Percentiles rank a stretch among this genome's conserved stretches.
These are phyloP conservation scores for Drosophila eohydei DNA, from an alignment of 2,888 invertebrate genomes.

Conservation along the genomic window DNA sequence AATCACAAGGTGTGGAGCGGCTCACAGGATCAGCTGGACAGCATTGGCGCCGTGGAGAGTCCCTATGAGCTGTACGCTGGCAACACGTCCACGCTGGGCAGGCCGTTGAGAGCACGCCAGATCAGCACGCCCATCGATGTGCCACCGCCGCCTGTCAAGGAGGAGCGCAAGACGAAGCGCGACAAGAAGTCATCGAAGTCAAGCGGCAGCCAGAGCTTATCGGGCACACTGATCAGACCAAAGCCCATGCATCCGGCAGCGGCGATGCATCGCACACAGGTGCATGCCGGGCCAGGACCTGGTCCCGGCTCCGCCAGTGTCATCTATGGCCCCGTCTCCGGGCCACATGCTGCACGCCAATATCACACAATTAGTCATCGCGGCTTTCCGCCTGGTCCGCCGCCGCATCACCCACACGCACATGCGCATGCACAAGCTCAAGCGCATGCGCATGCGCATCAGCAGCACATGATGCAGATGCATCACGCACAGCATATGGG, in stretches of 20 bases:
- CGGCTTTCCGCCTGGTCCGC: conserved; percentile 74
- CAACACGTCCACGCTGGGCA: conserved; percentile 86
- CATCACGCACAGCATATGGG: conserved; percentile 69
- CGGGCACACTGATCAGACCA: conserved; percentile 85
- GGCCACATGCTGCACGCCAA: conserved; percentile 82
- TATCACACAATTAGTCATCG: conserved; percentile 87
- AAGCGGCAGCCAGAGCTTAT: conserved; percentile 84
- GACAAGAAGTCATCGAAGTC: conserved; percentile 85
- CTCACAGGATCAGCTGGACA: conserved; percentile 90
- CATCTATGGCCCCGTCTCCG: conserved; percentile 85
- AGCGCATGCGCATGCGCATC: conserved; percentile 69
- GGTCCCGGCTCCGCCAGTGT: conserved; percentile 75
- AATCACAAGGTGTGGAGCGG: conserved; percentile 98
- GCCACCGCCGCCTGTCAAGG: conserved; percentile 92
- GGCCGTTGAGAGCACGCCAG: conserved; percentile 92
- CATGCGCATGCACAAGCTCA: conserved; percentile 60
- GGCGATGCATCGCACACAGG: conserved; percentile 79
- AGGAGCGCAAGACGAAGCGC: conserved; percentile 86
- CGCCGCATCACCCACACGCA: conserved; percentile 80
- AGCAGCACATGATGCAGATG: conserved; percentile 63
- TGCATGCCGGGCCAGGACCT: conserved; percentile 50
- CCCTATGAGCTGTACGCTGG: conserved; percentile 89
- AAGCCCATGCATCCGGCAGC: conserved; percentile 84
- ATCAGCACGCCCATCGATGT: conserved; percentile 92
- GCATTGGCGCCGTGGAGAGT: conserved; percentile 86